Base-by-base conservation (phyloP, 1,140 invertebrate species). In the Drosophila malerkotliana region DNA sequence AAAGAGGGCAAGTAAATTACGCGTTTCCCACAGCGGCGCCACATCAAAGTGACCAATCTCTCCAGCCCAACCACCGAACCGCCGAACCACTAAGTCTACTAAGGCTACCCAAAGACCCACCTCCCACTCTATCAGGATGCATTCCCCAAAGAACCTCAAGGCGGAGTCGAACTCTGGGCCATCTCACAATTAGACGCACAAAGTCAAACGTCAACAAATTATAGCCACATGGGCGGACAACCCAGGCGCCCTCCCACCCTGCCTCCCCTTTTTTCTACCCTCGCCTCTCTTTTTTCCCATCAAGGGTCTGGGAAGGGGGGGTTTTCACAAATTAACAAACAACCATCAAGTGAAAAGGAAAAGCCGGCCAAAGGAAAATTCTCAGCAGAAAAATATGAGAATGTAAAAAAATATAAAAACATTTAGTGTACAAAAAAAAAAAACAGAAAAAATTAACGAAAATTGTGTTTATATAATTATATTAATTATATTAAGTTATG, bases 121-220 rank as follows among this genome's bases (percentile, higher is more conserved):
- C 44, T 6, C 2, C 18, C n/a, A 21, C 15, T 18, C 44, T 9
- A 18, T 8, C 32, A n/a, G 41, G 62, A 32, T 83, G 76, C 80
- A 84, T 79, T 79, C 59, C 49, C 64, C 52, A 45, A 37, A 74
- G 72, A 74, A 69, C 64, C 69, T 18, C n/a, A 44, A 44, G 14
- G 8, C 49, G 24, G 15, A 53, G 18, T 15, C 37, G 26, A 51
- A 45, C 28, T 56, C 66, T 71, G 57, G 83, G 66, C 71, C 69
- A 69, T 72, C 68, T 85, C 74, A 85, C 82, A 87, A 87, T 88
- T 88, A 88, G 75, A 88, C 83, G 83, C 83, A 88, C 79, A 88
- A 88, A 88, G 83, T 89, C 84, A 88, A 88, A 88, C 83, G 83
- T 88, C 83, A 88, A 88, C 83, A 88, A 88, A 88, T 88, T 88